Evolutionary conservation across 2,888 invertebrate genomes (phyloP).

Genomic region (Leucozona laternaria): DNA sequence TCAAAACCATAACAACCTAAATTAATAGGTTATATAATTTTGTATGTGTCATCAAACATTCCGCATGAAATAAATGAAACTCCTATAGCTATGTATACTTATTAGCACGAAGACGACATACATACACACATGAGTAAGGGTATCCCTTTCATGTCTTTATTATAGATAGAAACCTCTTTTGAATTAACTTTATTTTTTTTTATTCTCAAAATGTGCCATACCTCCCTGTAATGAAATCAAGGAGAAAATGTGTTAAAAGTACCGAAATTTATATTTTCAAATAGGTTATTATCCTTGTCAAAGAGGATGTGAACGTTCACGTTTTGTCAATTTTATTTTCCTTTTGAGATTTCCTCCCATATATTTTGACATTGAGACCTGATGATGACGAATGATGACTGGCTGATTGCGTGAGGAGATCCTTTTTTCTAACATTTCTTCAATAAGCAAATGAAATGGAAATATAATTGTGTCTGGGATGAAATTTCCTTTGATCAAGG

Average conservation of each 20-base stretch:
- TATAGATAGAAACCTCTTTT: not conserved
- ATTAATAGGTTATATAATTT: slow-evolving; percentile 32
- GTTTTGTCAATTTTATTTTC: slow-evolving; percentile 20
- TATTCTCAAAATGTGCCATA: not conserved
- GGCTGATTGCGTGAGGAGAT: slow-evolving; percentile 2
- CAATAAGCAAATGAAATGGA: slow-evolving; percentile 33
- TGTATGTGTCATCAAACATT: slow-evolving; percentile 29
- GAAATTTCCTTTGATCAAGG: slow-evolving; percentile 56
- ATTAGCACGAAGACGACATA: slow-evolving; percentile 1
- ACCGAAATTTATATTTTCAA: slow-evolving; percentile 54
- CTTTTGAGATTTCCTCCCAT: slow-evolving; percentile 4
- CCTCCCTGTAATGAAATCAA: slow-evolving; percentile 43
- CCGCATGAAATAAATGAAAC: not conserved
- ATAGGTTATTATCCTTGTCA: slow-evolving; percentile 66
- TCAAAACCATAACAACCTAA: slow-evolving; percentile 52
- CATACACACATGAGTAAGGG: not conserved
- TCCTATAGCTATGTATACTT: slow-evolving; percentile 61
- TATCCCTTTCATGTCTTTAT: slow-evolving; percentile 2
- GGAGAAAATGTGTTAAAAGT: slow-evolving; percentile 64
- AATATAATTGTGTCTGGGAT: slow-evolving; percentile 54
- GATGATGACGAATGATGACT: not conserved
- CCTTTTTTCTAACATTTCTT: slow-evolving; percentile 36
- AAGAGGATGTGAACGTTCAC: slow-evolving; percentile 52
- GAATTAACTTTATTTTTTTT: not conserved
- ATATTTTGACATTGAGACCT: slow-evolving; percentile 16